Percentiles rank a stretch among this genome's conserved stretches.
Evolutionary conservation across 2,113 vertebrate species (phyloP).

Genomic region (Pavo muticus): DNA sequence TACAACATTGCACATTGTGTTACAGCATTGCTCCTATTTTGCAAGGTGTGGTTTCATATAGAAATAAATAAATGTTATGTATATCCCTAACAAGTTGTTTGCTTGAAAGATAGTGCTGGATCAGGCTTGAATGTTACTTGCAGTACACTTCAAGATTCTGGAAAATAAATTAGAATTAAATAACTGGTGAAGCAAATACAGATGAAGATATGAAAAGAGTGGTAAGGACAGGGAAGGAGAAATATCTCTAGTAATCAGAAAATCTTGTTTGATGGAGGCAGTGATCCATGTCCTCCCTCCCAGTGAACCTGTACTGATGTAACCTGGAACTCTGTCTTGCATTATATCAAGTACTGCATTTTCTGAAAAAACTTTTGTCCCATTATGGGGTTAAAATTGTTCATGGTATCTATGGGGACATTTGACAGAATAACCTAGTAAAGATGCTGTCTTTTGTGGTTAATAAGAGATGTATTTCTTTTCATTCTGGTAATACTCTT

Average conservation of each 20-base stretch:
- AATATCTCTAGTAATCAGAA: background rate
- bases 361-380: background rate
- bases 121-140: background rate
- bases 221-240: background rate
- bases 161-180: background rate
- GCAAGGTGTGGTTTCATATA: background rate
- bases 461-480: background rate
- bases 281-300: background rate
- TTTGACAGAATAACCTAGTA: background rate
- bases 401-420: background rate
- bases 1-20: background rate
- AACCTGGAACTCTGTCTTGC: background rate
- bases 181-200: background rate
- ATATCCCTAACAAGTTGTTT: background rate
- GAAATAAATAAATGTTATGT: background rate
- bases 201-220: background rate
- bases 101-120: background rate
- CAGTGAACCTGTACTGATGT: background rate
- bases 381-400: background rate
- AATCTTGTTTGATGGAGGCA: background rate
- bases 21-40: background rate
- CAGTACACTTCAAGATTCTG: background rate
- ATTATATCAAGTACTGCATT: background rate
- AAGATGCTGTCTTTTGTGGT: background rate
- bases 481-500: background rate